Percentiles rank a stretch among this genome's conserved stretches.
Evolutionary conservation across 2,888 invertebrate species (phyloP).

Genomic region (Nomada ruficornis): DNA sequence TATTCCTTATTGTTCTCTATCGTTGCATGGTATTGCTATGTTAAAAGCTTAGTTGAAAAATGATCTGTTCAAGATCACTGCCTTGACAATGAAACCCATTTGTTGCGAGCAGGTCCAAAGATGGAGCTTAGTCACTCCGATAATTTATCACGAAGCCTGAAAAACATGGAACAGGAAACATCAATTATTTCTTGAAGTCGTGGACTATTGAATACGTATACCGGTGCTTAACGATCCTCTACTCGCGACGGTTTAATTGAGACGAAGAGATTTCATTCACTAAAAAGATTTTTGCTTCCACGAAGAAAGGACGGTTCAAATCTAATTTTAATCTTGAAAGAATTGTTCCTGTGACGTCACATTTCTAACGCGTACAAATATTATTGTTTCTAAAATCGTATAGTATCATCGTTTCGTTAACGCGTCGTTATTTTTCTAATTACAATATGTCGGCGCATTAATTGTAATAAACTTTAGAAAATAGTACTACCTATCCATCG

Average conservation of each 20-base stretch:
- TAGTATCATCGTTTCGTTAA: too few species aligned
- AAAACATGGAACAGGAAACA: conserved; percentile 2
- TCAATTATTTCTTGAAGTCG: conserved; percentile 26
- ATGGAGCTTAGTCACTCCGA: conserved; percentile 28
- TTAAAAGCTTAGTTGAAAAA: conserved; percentile 35
- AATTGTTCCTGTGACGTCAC: too few species aligned
- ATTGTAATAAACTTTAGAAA: conserved; percentile 35
- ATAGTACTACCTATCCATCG: conserved; percentile 14
- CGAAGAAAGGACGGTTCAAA: too few species aligned
- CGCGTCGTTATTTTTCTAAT: too few species aligned
- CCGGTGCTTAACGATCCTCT: background rate
- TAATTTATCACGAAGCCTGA: conserved; percentile 29
- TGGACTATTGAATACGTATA: conserved; percentile 23
- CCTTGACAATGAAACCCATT: conserved; percentile 43
- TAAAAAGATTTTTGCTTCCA: too few species aligned
- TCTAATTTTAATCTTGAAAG: too few species aligned
- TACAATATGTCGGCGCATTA: conserved; percentile 1
- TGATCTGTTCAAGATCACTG: conserved; percentile 34
- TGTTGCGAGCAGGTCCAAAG: conserved; percentile 20
- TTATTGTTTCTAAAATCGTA: too few species aligned
- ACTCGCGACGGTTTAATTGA: conserved; percentile 25
- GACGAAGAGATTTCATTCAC: too few species aligned
- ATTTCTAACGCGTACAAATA: too few species aligned
- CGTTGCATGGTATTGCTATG: background rate
- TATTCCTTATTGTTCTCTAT: conserved; percentile 5